A percentile compares a stretch with the other conserved stretches of the same genome.
Conservation (phyloP, 2,113 vertebrate species). For the Heptranchias perlo region DNA sequence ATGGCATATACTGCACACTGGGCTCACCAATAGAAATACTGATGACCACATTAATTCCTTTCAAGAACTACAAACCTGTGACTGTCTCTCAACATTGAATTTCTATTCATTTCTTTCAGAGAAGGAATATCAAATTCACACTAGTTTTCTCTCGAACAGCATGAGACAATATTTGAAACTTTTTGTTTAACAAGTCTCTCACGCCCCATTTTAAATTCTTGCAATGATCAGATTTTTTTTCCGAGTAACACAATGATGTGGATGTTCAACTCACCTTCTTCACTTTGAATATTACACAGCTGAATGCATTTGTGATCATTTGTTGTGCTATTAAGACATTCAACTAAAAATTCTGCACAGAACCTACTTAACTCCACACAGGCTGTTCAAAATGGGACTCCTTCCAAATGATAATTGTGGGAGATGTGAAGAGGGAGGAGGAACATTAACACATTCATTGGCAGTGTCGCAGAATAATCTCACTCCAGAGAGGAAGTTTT, state of each 20-base stretch:
- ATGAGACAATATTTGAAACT: neutral
- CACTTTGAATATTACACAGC: slow-evolving; percentile 20
- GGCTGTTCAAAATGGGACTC: slow-evolving; percentile 33
- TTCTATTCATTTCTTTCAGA: neutral
- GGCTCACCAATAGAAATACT: neutral
- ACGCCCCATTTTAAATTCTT: neutral
- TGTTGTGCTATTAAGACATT: slow-evolving; percentile 30
- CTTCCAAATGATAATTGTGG: slow-evolving; percentile 34
- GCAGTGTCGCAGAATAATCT: slow-evolving; percentile 16
- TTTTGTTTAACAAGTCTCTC: neutral
- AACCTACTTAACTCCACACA: slow-evolving; percentile 32
- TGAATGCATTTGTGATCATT: slow-evolving; percentile 29
- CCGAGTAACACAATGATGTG: neutral
- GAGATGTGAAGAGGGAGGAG: slow-evolving; percentile 31
- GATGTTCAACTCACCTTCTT: slow-evolving; percentile 29
- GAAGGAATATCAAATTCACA: neutral
- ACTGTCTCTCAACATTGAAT: neutral
- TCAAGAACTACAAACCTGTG: neutral
- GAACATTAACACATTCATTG: slow-evolving; percentile 31
- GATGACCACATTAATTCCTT: neutral
- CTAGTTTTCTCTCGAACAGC: neutral
- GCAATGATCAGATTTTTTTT: neutral
- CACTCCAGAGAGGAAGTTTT: slow-evolving; percentile 30
- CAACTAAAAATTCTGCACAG: slow-evolving; percentile 34
- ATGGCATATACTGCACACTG: neutral